Evolutionary conservation across 1,140 invertebrate species (phyloP), one percentile per base, ranked within the genome.

Genomic region (Calliopsis andreniformis): DNA sequence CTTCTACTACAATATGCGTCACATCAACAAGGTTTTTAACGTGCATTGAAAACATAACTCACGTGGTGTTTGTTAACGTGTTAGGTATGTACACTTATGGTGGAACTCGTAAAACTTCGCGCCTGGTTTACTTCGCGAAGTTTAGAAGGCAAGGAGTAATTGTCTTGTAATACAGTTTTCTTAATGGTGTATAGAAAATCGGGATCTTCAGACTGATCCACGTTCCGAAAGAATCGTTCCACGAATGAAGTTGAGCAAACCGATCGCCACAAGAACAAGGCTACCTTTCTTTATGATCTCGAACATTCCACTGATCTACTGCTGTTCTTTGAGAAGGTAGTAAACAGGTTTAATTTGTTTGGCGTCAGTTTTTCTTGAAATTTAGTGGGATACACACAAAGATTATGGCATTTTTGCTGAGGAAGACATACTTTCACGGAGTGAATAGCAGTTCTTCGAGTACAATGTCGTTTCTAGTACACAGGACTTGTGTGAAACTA

Each of bases 261-360:
- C n/a, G n/a, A n/a, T n/a, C n/a, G n/a, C n/a, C n/a, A n/a, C n/a
- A n/a, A n/a, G n/a, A n/a, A n/a, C n/a, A n/a, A n/a, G n/a, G n/a
- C n/a, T n/a, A n/a, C n/a, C n/a, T n/a, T 70, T 59, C n/a, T 75
- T 64, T 78, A 49, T n/a, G 16, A 32, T 16, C 61, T 55, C 32
- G 39, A 32, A 47, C 72, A 56, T 42, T 83, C 59, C 58, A 82
- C 49, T 82, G 51, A 78, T 73, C 68, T 10, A 82, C 58, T 78
- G 25, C 7, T 10, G 43, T 18, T 70, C 35, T 43, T 80, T 69
- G 30, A n/a, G 42, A 42, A 8, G 30, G 35, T 49, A 49, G 63
- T 49, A 62, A 79, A 61, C 16, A 47, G 12, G 25, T 42, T 81
- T 70, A 80, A 82, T 53, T 8, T n/a, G 72, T 67, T 25, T 14